A percentile compares a stretch with the other conserved stretches of the same genome.
phyloP scores from a whole-genome alignment of 2,797 vertebrate genomes.

The Carduelis carduelis region DNA sequence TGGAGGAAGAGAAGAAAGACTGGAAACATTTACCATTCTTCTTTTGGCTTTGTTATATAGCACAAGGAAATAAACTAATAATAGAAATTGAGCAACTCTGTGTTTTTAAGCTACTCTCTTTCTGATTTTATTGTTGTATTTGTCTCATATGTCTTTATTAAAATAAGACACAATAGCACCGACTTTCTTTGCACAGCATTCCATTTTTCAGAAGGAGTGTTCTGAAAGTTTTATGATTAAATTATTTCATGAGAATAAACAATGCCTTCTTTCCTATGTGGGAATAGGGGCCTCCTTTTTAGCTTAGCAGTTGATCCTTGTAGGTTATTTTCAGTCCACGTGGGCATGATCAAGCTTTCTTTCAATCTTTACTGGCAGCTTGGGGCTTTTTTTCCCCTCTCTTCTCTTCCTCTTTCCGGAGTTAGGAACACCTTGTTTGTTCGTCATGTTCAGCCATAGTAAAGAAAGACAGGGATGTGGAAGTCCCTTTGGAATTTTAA shows the following conservation, averaged over 20 bases:
- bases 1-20: not conserved
- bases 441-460: not conserved
- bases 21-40: not conserved
- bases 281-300: not conserved
- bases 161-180: not conserved
- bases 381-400: not conserved
- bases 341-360: not conserved
- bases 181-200: not conserved
- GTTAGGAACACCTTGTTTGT: constrained; percentile 47
- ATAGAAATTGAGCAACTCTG: not conserved
- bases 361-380: constrained; percentile 16
- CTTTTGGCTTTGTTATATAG: not conserved
- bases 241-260: not conserved
- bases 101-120: not conserved
- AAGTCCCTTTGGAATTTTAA: constrained; percentile 46
- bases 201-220: not conserved
- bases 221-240: not conserved
- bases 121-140: not conserved
- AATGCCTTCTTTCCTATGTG: not conserved
- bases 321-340: not conserved
- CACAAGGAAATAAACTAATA: not conserved
- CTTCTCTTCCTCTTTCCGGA: constrained; percentile 44
- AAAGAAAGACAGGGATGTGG: constrained; percentile 47
- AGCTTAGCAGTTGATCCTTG: not conserved
- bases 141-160: not conserved